Percentiles rank a stretch among this genome's conserved stretches.
Conservation (phyloP, 2,797 vertebrate genomes). For the Poliocrania exsul region DNA sequence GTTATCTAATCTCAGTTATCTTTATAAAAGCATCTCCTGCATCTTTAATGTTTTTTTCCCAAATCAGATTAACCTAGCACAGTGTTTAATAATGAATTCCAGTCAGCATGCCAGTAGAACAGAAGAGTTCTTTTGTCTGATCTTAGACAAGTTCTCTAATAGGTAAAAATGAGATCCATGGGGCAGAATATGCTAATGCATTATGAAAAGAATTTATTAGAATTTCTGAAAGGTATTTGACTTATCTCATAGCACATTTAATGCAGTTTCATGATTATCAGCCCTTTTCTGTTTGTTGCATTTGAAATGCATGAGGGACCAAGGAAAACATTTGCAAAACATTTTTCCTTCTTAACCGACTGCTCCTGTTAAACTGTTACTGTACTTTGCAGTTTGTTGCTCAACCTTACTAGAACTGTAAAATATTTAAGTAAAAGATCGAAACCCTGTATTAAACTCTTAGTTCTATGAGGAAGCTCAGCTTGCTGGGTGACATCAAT, state of each 20-base stretch:
- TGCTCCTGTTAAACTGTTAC: not conserved
- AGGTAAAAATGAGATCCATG: slow-evolving; percentile 64
- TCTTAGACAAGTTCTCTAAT: slow-evolving; percentile 57
- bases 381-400: not conserved
- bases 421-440: not conserved
- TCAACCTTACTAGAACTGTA: not conserved
- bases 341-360: not conserved
- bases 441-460: not conserved
- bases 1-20: slow-evolving; percentile 12
- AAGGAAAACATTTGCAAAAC: not conserved
- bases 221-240: slow-evolving; percentile 38
- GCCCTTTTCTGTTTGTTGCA: slow-evolving; percentile 8
- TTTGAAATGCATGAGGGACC: not conserved
- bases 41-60: not conserved
- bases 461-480: not conserved
- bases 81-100: slow-evolving; percentile 42
- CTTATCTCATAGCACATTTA: slow-evolving; percentile 39
- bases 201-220: slow-evolving; percentile 43
- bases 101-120: slow-evolving; percentile 20
- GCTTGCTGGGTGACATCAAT: not conserved
- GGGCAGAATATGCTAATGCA: slow-evolving; percentile 43
- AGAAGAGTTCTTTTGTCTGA: slow-evolving; percentile 49
- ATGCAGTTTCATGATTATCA: slow-evolving; percentile 19
- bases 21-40: not conserved
- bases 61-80: slow-evolving; percentile 44